phyloP scores from a whole-genome alignment of 2,888 invertebrate genomes.

The Ptychoptera albimana region DNA sequence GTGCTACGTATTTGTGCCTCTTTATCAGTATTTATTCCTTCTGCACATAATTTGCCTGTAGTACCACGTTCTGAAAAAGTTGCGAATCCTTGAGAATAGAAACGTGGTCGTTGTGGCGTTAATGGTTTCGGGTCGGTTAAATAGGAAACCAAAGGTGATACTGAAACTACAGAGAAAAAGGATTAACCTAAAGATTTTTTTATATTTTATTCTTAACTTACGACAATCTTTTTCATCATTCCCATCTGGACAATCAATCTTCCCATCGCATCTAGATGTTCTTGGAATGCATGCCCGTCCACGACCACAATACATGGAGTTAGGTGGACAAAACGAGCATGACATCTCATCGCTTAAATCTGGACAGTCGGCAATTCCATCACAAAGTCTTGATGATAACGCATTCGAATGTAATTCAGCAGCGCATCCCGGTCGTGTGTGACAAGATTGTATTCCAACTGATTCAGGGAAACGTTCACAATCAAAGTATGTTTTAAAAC shows the following conservation, averaged over 20 bases:
- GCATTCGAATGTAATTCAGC: conserved; percentile 57
- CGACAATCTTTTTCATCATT: conserved; percentile 75
- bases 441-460: conserved; percentile 55
- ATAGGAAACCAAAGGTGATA: conserved; percentile 51
- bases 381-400: conserved; percentile 62
- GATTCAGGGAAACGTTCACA: conserved; percentile 68
- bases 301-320: conserved; percentile 62
- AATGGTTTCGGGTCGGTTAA: conserved; percentile 44
- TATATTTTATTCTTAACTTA: conserved; percentile 34
- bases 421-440: conserved; percentile 68
- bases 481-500: conserved; percentile 55
- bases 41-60: conserved; percentile 65
- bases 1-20: conserved; percentile 36
- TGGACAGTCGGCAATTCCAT: conserved; percentile 73
- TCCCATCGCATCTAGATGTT: conserved; percentile 63
- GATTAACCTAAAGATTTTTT: background rate
- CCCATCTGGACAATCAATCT: conserved; percentile 69
- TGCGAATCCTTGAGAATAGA: conserved; percentile 64
- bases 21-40: conserved; percentile 49
- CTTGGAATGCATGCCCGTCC: conserved; percentile 57
- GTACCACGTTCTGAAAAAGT: conserved; percentile 72
- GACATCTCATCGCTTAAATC: conserved; percentile 66
- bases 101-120: conserved; percentile 52
- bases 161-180: conserved; percentile 42
- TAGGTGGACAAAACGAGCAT: conserved; percentile 62